Percentiles rank a stretch among this genome's conserved stretches.
Evolutionary conservation across 2,797 vertebrate genomes (phyloP).

Genomic region (Furcifer pardalis): DNA sequence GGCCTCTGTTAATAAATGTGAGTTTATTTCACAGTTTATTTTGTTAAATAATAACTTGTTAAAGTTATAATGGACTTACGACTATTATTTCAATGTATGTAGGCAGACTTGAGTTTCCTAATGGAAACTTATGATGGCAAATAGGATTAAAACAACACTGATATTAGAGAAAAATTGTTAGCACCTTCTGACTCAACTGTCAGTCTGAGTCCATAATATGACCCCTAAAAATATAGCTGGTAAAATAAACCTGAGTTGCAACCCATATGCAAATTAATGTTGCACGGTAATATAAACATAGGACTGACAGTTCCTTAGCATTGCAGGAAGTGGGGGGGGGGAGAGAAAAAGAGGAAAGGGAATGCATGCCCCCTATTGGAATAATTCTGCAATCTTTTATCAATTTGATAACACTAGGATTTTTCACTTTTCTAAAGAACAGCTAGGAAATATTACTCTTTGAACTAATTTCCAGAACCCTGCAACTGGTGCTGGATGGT

Average conservation of each 20-base stretch:
- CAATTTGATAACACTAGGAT: not conserved
- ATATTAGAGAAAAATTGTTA: not conserved
- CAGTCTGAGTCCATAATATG: not conserved
- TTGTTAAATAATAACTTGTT: not conserved
- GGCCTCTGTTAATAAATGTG: too few species aligned
- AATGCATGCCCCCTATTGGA: slow-evolving; percentile 29
- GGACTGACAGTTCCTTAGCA: not conserved
- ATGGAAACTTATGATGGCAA: not conserved
- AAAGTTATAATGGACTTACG: not conserved
- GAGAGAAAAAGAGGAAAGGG: not conserved
- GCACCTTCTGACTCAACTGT: not conserved
- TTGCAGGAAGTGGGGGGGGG: not conserved
- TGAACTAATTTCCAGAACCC: too few species aligned
- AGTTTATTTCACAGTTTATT: too few species aligned
- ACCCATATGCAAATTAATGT: not conserved
- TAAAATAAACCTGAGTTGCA: not conserved
- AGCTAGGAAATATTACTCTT: too few species aligned
- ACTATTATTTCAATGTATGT: not conserved
- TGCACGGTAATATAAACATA: not conserved
- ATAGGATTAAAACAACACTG: not conserved
- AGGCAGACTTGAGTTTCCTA: too few species aligned
- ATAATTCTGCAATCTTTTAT: not conserved
- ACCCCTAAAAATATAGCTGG: not conserved
- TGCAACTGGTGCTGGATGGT: too few species aligned
- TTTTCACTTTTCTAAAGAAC: not conserved